phyloP scores from a whole-genome alignment of 2,888 invertebrate genomes.

The Hirudinaria manillensis region DNA sequence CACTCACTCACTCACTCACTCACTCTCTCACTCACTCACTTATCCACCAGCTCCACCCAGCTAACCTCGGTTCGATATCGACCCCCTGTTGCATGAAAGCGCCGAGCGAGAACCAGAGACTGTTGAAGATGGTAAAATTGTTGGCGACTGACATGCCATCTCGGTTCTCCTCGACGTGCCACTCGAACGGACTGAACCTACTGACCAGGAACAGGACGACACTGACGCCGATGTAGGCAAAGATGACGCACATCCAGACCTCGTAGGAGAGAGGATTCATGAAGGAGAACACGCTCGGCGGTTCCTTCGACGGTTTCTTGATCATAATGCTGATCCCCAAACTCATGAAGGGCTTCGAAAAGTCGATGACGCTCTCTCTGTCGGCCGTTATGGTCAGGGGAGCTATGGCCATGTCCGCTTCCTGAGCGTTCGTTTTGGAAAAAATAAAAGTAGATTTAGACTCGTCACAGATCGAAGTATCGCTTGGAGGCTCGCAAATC shows the following conservation, averaged over 20 bases:
- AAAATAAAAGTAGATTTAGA: neutral
- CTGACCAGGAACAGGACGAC: slow-evolving; percentile 94
- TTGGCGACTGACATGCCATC: slow-evolving; percentile 44
- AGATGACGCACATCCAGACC: slow-evolving; percentile 81
- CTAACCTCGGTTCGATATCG: slow-evolving; percentile 84
- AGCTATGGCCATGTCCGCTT: slow-evolving; percentile 90
- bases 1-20: too few relatives aligned
- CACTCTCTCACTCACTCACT: too few relatives aligned
- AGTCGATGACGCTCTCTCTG: slow-evolving; percentile 88
- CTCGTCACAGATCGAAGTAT: too few relatives aligned
- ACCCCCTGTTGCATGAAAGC: slow-evolving; percentile 98
- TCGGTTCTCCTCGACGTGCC: slow-evolving; percentile 63
- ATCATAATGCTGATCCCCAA: slow-evolving; percentile 91
- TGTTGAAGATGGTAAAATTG: slow-evolving; percentile 81
- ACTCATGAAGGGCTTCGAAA: slow-evolving; percentile 94
- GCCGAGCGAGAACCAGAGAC: slow-evolving; percentile 93
- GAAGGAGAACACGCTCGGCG: slow-evolving; percentile 92
- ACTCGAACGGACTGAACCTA: slow-evolving; percentile 92
- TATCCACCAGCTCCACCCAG: too few relatives aligned
- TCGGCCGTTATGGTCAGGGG: slow-evolving; percentile 89
- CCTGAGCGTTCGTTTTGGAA: slow-evolving; percentile 58
- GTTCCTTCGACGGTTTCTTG: slow-evolving; percentile 74
- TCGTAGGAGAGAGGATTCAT: slow-evolving; percentile 91
- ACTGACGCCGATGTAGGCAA: slow-evolving; percentile 83
- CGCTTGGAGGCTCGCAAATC: too few relatives aligned